phyloP scores from a whole-genome alignment of 2,113 vertebrate genomes.

The Mionectes macconnelli region DNA sequence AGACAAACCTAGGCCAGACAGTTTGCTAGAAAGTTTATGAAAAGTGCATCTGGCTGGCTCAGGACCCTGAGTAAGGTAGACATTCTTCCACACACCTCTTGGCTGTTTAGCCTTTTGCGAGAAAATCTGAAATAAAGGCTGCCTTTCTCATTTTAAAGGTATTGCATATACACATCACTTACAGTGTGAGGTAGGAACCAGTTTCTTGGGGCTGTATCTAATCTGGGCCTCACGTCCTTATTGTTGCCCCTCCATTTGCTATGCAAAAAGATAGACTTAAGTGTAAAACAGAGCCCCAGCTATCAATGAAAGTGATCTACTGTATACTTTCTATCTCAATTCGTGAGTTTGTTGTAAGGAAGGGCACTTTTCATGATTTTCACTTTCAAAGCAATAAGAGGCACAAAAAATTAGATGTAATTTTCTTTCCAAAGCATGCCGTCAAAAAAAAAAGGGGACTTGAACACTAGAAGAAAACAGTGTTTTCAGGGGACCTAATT shows the following conservation, averaged over 20 bases:
- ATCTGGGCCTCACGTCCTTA: neutral
- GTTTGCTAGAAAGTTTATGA: conserved; percentile 17
- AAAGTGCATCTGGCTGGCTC: conserved; percentile 61
- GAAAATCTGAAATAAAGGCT: conserved; percentile 44
- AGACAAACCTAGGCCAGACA: conserved; percentile 58
- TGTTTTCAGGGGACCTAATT: neutral
- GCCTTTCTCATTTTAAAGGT: conserved; percentile 14
- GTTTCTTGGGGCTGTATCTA: neutral
- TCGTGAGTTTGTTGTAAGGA: neutral
- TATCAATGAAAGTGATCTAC: neutral
- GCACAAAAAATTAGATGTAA: neutral
- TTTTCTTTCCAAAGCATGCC: neutral
- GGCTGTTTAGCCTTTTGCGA: neutral
- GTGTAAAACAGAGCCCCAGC: neutral
- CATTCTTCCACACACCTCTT: conserved; percentile 5
- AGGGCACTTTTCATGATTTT: neutral
- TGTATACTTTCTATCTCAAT: neutral
- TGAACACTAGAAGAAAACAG: neutral
- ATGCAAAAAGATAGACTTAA: neutral
- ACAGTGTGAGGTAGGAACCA: conserved; percentile 56
- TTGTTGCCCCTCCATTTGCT: neutral
- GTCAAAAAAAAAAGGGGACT: neutral
- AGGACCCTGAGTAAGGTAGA: conserved; percentile 58
- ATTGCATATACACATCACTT: neutral
- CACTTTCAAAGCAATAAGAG: neutral